Base-by-base conservation (phyloP, 1,140 invertebrate genomes). In the Drosophila varians region DNA sequence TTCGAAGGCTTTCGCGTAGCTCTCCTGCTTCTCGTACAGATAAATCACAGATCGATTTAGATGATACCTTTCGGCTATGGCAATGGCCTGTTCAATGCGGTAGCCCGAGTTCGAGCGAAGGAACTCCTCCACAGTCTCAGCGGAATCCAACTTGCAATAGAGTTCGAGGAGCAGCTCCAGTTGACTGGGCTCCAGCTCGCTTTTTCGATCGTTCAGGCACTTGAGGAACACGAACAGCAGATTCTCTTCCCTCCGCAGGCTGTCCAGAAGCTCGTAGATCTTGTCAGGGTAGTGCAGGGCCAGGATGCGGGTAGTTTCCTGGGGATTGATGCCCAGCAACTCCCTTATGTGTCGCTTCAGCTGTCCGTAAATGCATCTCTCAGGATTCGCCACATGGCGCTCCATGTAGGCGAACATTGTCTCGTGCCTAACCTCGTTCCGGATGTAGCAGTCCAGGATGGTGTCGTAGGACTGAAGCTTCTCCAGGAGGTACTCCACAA, bases 321-420 rank as follows among this genome's bases (percentile, higher is more conserved):
- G 82, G 45, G 89, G 79, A 78, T 92, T 91, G 14, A 92, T 92
- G 34, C 64, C 68, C 2, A 93, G 65, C 19, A 93, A 55, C 36
- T 80, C 26, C 21, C 70, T 69, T n/a, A 93, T 89, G 70, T 92
- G 62, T 0, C 70, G 58, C 19, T 79, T 79, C 92, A 94, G 83
- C 74, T 94, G 91, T 79, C 92, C 60, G 23, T 79, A 84, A 18
- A 93, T 91, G 52, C 78, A 78, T 46, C 92, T 69, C 52, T 91
- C 78, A 89, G 93, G 74, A 57, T 92, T 91, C 2, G 92, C 92
- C 79, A 95, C 93, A 91, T 95, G 94, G n/a, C 93, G 91, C 28
- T 95, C 93, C 26, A 96, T 93, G 76, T 96, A 96, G 34, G 93
- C 95, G 75, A 96, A 96, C 48, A 96, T 92, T n/a, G 94, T 93